A percentile compares a stretch with the other conserved stretches of the same genome.
These are phyloP conservation scores for Caenorhabditis sp. DNA, from an alignment of 2,888 invertebrate species.

Conservation along the genomic window DNA sequence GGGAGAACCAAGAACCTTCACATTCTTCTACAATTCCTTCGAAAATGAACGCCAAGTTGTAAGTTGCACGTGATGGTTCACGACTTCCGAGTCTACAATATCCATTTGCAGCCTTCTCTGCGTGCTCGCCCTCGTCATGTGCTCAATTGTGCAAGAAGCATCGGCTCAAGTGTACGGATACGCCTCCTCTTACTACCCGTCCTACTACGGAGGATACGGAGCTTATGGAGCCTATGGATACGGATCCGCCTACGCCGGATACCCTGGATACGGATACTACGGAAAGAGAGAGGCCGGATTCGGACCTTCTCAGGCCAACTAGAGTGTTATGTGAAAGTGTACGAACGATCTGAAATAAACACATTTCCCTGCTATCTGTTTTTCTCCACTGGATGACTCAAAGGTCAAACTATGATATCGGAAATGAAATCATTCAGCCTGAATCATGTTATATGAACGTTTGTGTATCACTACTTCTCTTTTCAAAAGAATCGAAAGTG, in stretches of 20 bases:
- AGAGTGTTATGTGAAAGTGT: neutral
- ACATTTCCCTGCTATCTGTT: too few relatives aligned
- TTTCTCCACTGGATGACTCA: too few relatives aligned
- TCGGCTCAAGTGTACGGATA: conserved; percentile 9
- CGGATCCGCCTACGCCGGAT: conserved; percentile 12
- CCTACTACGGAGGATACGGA: conserved; percentile 14
- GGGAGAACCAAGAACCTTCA: neutral
- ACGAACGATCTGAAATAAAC: conserved; percentile 10
- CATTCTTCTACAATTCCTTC: neutral
- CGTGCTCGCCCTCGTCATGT: conserved; percentile 16
- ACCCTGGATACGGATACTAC: conserved; percentile 17
- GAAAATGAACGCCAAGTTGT: conserved; percentile 16
- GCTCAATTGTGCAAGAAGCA: conserved; percentile 11
- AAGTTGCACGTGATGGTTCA: neutral
- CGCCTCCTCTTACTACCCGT: conserved; percentile 14
- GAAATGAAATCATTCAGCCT: too few relatives aligned
- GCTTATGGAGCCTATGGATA: conserved; percentile 16
- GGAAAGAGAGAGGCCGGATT: conserved; percentile 16
- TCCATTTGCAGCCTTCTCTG: conserved; percentile 10
- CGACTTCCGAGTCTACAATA: neutral
- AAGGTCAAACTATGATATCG: too few relatives aligned
- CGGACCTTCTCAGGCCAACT: neutral
- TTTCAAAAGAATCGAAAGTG: too few relatives aligned
- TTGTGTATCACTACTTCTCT: too few relatives aligned
- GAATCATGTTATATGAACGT: too few relatives aligned